Conservation (phyloP, 2,888 invertebrate species). For the Idaea straminata region DNA sequence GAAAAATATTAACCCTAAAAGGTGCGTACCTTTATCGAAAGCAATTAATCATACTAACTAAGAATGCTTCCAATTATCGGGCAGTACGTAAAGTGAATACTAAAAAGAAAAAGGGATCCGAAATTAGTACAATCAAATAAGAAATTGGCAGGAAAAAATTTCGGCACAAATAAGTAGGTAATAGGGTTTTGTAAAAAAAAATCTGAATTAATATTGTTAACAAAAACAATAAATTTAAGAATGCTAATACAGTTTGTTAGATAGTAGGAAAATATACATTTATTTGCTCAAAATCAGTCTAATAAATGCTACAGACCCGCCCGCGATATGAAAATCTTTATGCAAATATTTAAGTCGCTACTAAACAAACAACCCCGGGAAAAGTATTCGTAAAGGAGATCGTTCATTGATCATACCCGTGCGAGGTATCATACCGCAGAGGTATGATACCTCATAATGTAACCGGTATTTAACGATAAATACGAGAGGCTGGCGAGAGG, state of each 20-base stretch:
- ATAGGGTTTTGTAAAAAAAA: not conserved
- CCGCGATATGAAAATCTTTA: not conserved
- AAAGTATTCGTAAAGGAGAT: not conserved
- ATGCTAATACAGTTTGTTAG: not conserved
- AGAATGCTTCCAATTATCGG: not conserved
- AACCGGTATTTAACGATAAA: slow-evolving; percentile 44
- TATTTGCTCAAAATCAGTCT: not conserved
- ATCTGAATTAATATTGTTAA: not conserved
- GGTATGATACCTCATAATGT: slow-evolving; percentile 18
- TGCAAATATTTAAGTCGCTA: not conserved
- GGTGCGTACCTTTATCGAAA: not conserved
- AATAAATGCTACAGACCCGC: not conserved
- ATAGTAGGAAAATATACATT: not conserved
- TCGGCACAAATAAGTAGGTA: not conserved
- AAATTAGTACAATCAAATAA: slow-evolving; percentile 1
- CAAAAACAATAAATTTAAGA: not conserved
- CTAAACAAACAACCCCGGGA: not conserved
- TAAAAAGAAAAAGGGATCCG: slow-evolving; percentile 2
- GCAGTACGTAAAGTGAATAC: not conserved
- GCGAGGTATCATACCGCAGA: not conserved
- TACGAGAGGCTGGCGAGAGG: slow-evolving; percentile 28
- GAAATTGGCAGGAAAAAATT: not conserved
- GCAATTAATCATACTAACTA: slow-evolving; percentile 3
- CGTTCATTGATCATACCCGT: not conserved
- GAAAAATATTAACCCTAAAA: not conserved